Evolutionary conservation across 2,888 invertebrate genomes (phyloP), one percentile per base, ranked within the genome.

Genomic region (Drosophila subquinaria): DNA sequence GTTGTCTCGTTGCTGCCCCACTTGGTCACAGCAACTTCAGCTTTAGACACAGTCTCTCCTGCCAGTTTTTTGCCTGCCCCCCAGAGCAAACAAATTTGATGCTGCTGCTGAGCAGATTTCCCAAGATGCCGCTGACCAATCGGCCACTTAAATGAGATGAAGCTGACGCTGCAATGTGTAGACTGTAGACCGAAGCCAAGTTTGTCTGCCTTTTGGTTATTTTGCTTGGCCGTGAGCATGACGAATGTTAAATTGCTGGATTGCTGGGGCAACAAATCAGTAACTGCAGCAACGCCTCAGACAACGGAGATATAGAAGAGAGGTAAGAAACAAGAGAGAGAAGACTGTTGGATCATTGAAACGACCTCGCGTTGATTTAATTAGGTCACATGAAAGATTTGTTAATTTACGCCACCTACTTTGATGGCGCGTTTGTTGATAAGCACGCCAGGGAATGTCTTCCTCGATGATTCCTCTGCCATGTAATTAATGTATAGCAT

Each of bases 351-450:
- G 55, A 56, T 60, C 40, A 74, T 76, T 74, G 79, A 30, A 61
- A 71, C 77, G 65, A 68, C 78, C 70, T 71, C 70, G 85, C 63
- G 84, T 73, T 78, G 82, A 89, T 88, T 89, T 82, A 89, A 89
- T 86, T 86, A 69, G 89, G 85, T 86, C 89, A 86, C 86, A 88
- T 89, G 74, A 65, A 88, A 86, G 88, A 89, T 86, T 86, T 86
- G 88, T 89, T 88, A 87, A 88, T 88, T 90, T 86, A 68, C 76
- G 78, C 90, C 90, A 87, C 87, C 90, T 90, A 90, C 90, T 90
- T 86, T 73, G 89, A 86, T 86, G 82, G 73, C 68, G 53, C 70
- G 76, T 79, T 77, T 79, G 69, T 75, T 85, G 90, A 85, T 89
- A 85, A 73, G 61, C 45, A 85, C 73, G 74, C 84, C 53, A 38